Evolutionary conservation across 2,797 vertebrate genomes (phyloP), one percentile per base, ranked within the genome.

Genomic region (Ambastaia sidthimunki): DNA sequence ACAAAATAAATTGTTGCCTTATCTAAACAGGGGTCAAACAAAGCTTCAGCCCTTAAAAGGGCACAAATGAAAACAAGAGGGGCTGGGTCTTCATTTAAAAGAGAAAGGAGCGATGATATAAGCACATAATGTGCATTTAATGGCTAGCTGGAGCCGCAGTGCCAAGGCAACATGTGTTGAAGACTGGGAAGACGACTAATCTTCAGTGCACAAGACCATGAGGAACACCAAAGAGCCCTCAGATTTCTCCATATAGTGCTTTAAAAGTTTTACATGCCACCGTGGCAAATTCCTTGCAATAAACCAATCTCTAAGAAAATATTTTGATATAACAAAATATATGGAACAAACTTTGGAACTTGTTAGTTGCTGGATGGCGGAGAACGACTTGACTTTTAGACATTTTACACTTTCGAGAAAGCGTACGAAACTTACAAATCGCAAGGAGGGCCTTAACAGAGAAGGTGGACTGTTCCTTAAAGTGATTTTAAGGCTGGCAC

Each of bases 401-500:
- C 37, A 0, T 63, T 76, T 4, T 23, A 69, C 76, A 28, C 21
- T 18, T 65, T 47, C 31, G 70, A 75, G 70, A 23, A 78, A 71
- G 4, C 4, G 5, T 25, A 44, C 77, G 66, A 44, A 44, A 75
- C 28, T 70, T 31, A 65, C 19, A 77, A 84, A 83, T 50, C 73
- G 75, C 82, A 76, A 63, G 77, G 21, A 83, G 82, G 81, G 86
- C 77, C 79, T 82, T 65, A 72, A 69, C 76, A 77, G 68, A 82
- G 80, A 68, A 25, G 28, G 54, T 47, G 66, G 71, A 80, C 84
- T 60, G 84, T 80, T 86, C 85, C 83, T 88, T 23, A 34, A 86
- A 86, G 82, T 85, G 82, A 87, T 86, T 62, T 89, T 92, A 93
- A 93, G 93, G 92, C 93, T 89, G 91, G 89, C 91, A 91, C 89